Evolutionary conservation across 2,797 vertebrate genomes (phyloP), one percentile per base, ranked within the genome.

Genomic region (Tarsius wallacei): DNA sequence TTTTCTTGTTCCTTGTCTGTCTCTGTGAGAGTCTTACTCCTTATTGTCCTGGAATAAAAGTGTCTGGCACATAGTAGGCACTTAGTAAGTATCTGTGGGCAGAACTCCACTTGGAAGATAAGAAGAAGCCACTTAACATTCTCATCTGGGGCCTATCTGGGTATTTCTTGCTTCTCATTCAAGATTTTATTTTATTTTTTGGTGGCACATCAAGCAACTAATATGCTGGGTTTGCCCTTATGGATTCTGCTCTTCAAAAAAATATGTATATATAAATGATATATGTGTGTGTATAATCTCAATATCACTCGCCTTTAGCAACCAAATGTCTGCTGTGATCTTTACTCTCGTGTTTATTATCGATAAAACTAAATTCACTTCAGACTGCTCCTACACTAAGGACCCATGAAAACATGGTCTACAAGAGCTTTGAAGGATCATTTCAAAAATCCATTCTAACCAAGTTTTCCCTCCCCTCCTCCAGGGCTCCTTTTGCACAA

Each of bases 341-440:
- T 95, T 94, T 91, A 71, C 64, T 64, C 70, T 94, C 68, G 14
- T 42, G 36, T 19, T 94, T 97, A 91, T 83, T 92, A 91, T 68
- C 70, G 70, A 36, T 68, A 93, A 73, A 90, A 91, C 64, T 82
- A 97, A 94, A 82, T 78, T 83, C 71, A 94, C 82, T 94, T 97
- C 70, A 77, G 19, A 87, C 61, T 95, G 42, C 42, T 96, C 87
- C 66, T 71, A 13, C 14, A 11, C 70, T 85, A 85, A 97, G 78
- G 66, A 94, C 61, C 17, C 42, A 31, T 53, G 57, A 85, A 95
- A 97, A 91, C 59, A 70, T 55, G 16, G 47, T n/a, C 61, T 42
- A 28, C 4, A 91, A 97, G 96, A 91, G 95, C 92, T 97, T 74
- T 97, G 94, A 96, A 98, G 96, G 49, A 89, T 80, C 64, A 13